Evolutionary conservation across 2,113 vertebrate species (phyloP).

Genomic region (Tonatia bakeri): DNA sequence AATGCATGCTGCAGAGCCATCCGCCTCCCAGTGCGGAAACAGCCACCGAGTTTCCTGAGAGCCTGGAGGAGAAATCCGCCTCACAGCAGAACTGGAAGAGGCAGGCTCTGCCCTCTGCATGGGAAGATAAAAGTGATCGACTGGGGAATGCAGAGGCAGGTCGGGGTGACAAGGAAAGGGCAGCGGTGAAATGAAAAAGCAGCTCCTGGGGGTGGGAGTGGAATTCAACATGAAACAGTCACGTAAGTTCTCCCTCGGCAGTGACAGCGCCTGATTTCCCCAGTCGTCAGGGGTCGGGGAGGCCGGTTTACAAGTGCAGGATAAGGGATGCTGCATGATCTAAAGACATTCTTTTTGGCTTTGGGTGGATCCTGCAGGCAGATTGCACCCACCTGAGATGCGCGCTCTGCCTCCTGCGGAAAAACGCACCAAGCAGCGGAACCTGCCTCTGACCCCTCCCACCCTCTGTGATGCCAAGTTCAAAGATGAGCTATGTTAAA

Average conservation of each 20-base stretch:
- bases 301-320: conserved; percentile 68
- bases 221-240: conserved; percentile 69
- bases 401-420: background rate
- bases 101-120: conserved; percentile 64
- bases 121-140: conserved; percentile 68
- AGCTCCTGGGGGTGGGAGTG: conserved; percentile 70
- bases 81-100: conserved; percentile 1
- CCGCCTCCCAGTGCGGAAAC: fast-evolving
- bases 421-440: fast-evolving
- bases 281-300: conserved; percentile 68
- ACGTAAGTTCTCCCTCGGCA: conserved; percentile 39
- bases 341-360: conserved; percentile 1
- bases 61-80: background rate
- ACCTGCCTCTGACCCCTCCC: background rate
- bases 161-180: conserved; percentile 73
- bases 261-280: conserved; percentile 78
- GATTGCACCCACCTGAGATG: background rate
- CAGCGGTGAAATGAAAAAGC: conserved; percentile 78
- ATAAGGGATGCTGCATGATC: conserved; percentile 54
- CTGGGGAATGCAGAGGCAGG: conserved; percentile 75
- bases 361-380: background rate
- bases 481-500: background rate
- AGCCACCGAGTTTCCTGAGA: background rate
- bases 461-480: background rate
- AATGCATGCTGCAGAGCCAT: fast-evolving